A percentile compares a stretch with the other conserved stretches of the same genome.
phyloP scores from a whole-genome alignment of 2,797 vertebrate species.

The Xerus rutilus region DNA sequence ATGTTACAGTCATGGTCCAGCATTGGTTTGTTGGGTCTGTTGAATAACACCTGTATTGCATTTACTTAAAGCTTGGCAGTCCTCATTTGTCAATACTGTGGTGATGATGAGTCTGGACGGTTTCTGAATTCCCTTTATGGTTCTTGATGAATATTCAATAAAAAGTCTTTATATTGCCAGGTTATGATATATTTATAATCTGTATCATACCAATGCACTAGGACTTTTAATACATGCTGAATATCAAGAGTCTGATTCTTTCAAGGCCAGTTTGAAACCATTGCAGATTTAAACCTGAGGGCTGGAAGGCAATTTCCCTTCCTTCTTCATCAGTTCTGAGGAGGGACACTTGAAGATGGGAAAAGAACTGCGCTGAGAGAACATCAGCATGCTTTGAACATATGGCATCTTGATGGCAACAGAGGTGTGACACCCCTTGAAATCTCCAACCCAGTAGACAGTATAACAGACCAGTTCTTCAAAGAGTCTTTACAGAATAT shows the following conservation, averaged over 20 bases:
- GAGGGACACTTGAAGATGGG: neutral
- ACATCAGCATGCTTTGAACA: neutral
- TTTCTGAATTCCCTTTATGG: neutral
- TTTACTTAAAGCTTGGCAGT: constrained; percentile 30
- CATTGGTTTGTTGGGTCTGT: neutral
- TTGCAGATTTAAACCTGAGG: neutral
- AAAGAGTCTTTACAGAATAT: neutral
- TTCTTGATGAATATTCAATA: constrained; percentile 54
- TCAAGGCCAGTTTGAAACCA: neutral
- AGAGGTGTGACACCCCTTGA: neutral
- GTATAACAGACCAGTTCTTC: neutral
- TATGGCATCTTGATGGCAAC: neutral
- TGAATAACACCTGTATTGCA: constrained; percentile 55
- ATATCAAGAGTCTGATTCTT: neutral
- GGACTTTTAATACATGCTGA: constrained; percentile 14
- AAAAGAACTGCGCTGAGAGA: neutral
- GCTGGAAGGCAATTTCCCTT: neutral
- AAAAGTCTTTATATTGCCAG: neutral
- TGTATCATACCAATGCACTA: neutral
- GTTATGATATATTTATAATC: constrained; percentile 40
- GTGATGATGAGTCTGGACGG: neutral
- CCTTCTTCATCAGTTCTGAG: neutral
- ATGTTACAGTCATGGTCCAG: neutral
- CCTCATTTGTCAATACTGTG: neutral
- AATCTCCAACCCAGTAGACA: neutral